phyloP scores from a whole-genome alignment of 1,140 invertebrate genomes.

The Tetranychus urticae region DNA sequence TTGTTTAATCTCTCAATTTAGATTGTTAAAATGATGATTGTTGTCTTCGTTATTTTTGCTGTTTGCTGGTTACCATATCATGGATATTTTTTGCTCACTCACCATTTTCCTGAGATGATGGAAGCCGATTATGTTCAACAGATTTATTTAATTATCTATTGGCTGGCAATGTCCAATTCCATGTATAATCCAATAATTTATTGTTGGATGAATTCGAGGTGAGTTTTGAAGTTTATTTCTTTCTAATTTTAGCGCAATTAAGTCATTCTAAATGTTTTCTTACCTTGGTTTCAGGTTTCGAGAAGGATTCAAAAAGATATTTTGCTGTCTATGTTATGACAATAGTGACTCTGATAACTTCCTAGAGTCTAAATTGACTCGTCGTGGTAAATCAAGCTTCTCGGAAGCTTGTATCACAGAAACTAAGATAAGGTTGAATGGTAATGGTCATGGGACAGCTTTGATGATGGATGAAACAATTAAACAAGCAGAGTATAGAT shows the following conservation, averaged over 20 bases:
- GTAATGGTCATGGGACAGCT: neutral
- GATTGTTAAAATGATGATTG: slow-evolving; percentile 64
- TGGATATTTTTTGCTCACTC: slow-evolving; percentile 53
- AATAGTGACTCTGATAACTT: neutral
- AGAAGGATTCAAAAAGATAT: neutral
- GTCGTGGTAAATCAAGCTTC: neutral
- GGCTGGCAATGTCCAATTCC: slow-evolving; percentile 72
- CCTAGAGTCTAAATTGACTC: neutral
- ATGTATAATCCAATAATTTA: slow-evolving; percentile 79
- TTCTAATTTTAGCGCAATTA: neutral
- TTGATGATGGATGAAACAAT: no score
- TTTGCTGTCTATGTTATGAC: neutral
- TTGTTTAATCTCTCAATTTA: slow-evolving; percentile 18
- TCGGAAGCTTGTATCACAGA: neutral
- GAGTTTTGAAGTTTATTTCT: neutral
- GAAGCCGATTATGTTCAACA: slow-evolving; percentile 49
- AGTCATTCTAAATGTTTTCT: neutral
- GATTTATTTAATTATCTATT: slow-evolving; percentile 53
- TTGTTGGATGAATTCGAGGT: slow-evolving; percentile 55
- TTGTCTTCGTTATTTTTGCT: slow-evolving; percentile 55
- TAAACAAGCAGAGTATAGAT: no score
- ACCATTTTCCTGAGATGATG: slow-evolving; percentile 42
- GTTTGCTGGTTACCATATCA: slow-evolving; percentile 77
- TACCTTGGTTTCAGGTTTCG: neutral
- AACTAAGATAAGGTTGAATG: neutral